Conservation (phyloP, 2,888 invertebrate genomes). For the Polylopha cassiicola region DNA sequence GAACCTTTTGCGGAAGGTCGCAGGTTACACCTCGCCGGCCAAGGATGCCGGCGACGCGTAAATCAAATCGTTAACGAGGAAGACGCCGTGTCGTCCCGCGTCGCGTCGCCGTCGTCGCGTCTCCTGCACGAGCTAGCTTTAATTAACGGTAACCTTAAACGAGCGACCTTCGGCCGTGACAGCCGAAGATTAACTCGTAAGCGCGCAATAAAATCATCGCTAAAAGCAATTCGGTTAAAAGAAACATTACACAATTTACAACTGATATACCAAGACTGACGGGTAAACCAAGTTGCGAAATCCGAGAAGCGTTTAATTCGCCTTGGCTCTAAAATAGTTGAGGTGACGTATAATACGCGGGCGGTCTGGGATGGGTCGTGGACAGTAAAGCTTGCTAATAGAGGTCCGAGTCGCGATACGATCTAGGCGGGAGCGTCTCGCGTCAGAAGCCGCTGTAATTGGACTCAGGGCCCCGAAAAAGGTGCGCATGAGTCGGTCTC, state of each 20-base stretch:
- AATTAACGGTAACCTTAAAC: slow-evolving; percentile 57
- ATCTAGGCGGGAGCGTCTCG: slow-evolving; percentile 12
- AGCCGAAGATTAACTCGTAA: slow-evolving; percentile 49
- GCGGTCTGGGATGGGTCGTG: no score
- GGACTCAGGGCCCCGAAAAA: slow-evolving; percentile 29
- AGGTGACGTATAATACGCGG: slow-evolving; percentile 18
- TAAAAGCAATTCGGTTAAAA: slow-evolving; percentile 28
- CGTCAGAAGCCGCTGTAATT: slow-evolving; percentile 29
- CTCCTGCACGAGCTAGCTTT: slow-evolving; percentile 46
- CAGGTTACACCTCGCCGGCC: slow-evolving; percentile 44
- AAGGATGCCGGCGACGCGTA: slow-evolving; percentile 53
- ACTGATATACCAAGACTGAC: slow-evolving; percentile 23
- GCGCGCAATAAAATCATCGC: slow-evolving; percentile 34
- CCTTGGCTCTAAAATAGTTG: slow-evolving; percentile 25
- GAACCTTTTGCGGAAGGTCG: slow-evolving; percentile 60
- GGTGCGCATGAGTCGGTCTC: slow-evolving; percentile 28
- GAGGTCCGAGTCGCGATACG: slow-evolving; percentile 6
- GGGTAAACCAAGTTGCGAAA: no score
- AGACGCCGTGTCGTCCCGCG: slow-evolving; percentile 33
- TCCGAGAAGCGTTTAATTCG: slow-evolving; percentile 20
- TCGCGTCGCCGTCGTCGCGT: slow-evolving; percentile 25
- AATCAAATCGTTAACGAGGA: slow-evolving; percentile 60
- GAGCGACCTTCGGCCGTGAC: slow-evolving; percentile 49
- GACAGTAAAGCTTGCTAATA: no score
- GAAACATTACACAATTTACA: slow-evolving; percentile 25